Conservation (phyloP, 2,797 vertebrate species). For the Dallia pectoralis region DNA sequence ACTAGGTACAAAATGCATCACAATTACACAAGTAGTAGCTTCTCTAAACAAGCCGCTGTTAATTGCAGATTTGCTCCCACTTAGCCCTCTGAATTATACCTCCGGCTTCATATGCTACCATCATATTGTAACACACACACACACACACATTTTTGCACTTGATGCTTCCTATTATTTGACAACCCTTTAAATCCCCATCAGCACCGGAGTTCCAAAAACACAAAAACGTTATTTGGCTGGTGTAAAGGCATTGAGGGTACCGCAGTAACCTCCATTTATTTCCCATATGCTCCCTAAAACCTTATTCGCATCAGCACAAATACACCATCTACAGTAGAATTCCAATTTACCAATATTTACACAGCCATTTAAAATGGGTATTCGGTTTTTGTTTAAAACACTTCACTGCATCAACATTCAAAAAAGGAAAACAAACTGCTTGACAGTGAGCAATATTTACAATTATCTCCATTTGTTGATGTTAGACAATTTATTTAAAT, state of each 20-base stretch:
- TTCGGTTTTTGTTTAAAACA: slow-evolving; percentile 63
- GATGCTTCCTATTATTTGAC: neutral
- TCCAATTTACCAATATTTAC: slow-evolving; percentile 39
- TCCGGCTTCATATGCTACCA: too few relatives aligned
- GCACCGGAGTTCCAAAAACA: slow-evolving; percentile 71
- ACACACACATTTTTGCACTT: slow-evolving; percentile 7
- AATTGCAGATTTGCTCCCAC: too few relatives aligned
- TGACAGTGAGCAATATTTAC: slow-evolving; percentile 48
- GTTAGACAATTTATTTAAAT: slow-evolving; percentile 37
- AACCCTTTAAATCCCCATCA: slow-evolving; percentile 62
- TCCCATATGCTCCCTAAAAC: neutral
- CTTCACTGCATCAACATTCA: slow-evolving; percentile 53
- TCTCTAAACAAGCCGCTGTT: too few relatives aligned
- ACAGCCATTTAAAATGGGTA: slow-evolving; percentile 41
- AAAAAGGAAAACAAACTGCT: slow-evolving; percentile 60
- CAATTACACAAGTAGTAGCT: too few relatives aligned
- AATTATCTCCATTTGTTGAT: slow-evolving; percentile 25
- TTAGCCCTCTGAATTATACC: too few relatives aligned
- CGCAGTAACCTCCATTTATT: slow-evolving; percentile 31
- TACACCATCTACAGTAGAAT: slow-evolving; percentile 34
- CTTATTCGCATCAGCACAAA: slow-evolving; percentile 38
- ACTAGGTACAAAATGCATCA: too few relatives aligned
- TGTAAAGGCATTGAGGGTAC: slow-evolving; percentile 32
- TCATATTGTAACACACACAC: too few relatives aligned
- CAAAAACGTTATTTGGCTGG: slow-evolving; percentile 28